Evolutionary conservation across 2,888 invertebrate species (phyloP), one percentile per base, ranked within the genome.

Genomic region (Dendrolimus pini): DNA sequence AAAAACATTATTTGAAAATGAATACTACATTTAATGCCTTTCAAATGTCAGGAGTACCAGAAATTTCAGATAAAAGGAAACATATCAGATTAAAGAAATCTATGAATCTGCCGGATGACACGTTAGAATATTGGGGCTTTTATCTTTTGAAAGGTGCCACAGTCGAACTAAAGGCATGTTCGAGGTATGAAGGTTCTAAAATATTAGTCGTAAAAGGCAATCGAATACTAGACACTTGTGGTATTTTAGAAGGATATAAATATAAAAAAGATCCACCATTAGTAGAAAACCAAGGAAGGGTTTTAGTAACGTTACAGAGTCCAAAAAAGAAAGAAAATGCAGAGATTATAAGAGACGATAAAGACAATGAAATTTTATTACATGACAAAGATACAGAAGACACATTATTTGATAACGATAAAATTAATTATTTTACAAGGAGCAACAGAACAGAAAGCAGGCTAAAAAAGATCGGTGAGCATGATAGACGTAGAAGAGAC

Each of bases 121-220:
- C 96, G 9, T 83, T 96, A 52, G 96, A 97, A 79, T 97, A 96
- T 80, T 97, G 96, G 96, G 96, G 96, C 2, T 96, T 97, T 83
- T 96, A 95, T 84, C 87, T 97, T 55, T 87, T 96, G 56, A 93
- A 94, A 80, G 96, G 96, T 41, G 96, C 96, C 1, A 93, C 92
- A 10, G 96, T 97, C 2, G 93, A 93, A 64, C 84, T 97, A 41
- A 95, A 95, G 72, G 94, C 95, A 54, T 97, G 96, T 77, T 96
- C 96, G 10, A 93, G 95, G 74, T 95, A 93, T 76, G 93, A 94
- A 67, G 96, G 96, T 13, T 94, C 96, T 0, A 93, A 95, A 60
- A 94, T 97, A 71, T 86, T 97, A 69, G 95, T 97, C 1, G 96
- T 96, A 0, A 94, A 95, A 82, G 97, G 96, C 9, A 95, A 95